These are phyloP conservation scores for Geotrypetes seraphini DNA, from an alignment of 2,797 vertebrate genomes.

Conservation along the genomic window DNA sequence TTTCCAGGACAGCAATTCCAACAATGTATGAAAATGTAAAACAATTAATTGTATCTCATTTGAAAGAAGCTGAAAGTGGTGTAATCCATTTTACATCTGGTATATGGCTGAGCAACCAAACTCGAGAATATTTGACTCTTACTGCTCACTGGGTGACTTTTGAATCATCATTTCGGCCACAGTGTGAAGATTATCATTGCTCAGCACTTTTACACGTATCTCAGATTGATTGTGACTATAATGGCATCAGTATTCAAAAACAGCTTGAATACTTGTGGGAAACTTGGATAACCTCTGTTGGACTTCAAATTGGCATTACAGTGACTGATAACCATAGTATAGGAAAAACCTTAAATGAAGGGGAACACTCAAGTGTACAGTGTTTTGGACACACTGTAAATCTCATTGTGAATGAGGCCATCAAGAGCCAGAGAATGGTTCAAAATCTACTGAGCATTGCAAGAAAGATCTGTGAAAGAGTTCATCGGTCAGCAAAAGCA, in stretches of 20 bases:
- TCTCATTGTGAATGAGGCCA: constrained; percentile 89
- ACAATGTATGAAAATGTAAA: constrained; percentile 91
- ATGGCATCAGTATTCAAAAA: constrained; percentile 79
- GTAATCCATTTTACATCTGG: constrained; percentile 92
- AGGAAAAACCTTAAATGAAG: constrained; percentile 76
- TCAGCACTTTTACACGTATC: constrained; percentile 87
- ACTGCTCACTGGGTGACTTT: constrained; percentile 94
- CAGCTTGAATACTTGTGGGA: constrained; percentile 95
- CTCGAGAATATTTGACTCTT: constrained; percentile 87
- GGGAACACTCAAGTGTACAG: constrained; percentile 74
- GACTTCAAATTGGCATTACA: constrained; percentile 86
- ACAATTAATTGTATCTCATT: constrained; percentile 75
- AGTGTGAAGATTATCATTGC: constrained; percentile 85
- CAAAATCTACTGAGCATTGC: constrained; percentile 89
- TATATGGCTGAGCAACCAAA: constrained; percentile 93
- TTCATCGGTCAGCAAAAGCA: constrained; percentile 80
- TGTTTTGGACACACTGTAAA: constrained; percentile 90
- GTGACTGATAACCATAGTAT: constrained; percentile 82
- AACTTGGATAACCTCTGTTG: constrained; percentile 83
- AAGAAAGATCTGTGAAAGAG: constrained; percentile 87
- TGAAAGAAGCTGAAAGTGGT: constrained; percentile 86
- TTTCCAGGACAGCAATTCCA: constrained; percentile 92
- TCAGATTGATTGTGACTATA: constrained; percentile 83
- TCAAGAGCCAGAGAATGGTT: constrained; percentile 96
- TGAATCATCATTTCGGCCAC: constrained; percentile 73